Evolutionary conservation across 92 coral and sea anemone genomes (phyloP).

Genomic region (Zoanthus sansibaricus): DNA sequence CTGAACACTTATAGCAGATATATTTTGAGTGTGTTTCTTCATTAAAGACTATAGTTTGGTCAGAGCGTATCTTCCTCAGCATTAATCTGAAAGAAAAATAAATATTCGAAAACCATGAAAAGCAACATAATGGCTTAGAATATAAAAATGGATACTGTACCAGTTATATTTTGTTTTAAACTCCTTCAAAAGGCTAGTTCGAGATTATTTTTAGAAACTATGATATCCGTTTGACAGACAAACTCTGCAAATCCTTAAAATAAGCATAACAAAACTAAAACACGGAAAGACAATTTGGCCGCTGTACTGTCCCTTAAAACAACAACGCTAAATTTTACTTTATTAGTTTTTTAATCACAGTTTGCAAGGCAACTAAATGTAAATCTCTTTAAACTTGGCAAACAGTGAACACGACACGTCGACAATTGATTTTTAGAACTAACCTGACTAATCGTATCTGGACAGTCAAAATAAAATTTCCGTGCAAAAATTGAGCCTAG

Average conservation of each 20-base stretch:
- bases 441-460: slow-evolving; percentile 2
- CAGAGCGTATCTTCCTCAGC: slow-evolving; percentile 13
- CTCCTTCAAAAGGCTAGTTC: slow-evolving; percentile 1
- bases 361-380: slow-evolving; percentile 40
- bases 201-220: slow-evolving; percentile 9
- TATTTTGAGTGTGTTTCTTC: too few species aligned
- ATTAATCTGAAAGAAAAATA: slow-evolving; percentile 40
- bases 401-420: slow-evolving; percentile 26
- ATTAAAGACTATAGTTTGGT: too few species aligned
- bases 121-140: slow-evolving; percentile 16
- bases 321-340: slow-evolving; percentile 14
- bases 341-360: slow-evolving; percentile 40
- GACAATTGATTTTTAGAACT: neutral
- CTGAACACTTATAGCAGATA: too few species aligned
- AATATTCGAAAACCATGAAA: neutral
- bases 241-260: neutral
- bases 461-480: neutral
- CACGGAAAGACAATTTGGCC: neutral
- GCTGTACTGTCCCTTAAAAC: neutral
- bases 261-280: neutral
- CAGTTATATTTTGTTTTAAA: slow-evolving; percentile 27
- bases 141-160: slow-evolving; percentile 16
- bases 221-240: neutral
- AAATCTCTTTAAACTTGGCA: slow-evolving; percentile 23
- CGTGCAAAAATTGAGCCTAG: neutral